Base-by-base conservation (phyloP, 2,797 vertebrate species). In the Pangasius macronema region DNA sequence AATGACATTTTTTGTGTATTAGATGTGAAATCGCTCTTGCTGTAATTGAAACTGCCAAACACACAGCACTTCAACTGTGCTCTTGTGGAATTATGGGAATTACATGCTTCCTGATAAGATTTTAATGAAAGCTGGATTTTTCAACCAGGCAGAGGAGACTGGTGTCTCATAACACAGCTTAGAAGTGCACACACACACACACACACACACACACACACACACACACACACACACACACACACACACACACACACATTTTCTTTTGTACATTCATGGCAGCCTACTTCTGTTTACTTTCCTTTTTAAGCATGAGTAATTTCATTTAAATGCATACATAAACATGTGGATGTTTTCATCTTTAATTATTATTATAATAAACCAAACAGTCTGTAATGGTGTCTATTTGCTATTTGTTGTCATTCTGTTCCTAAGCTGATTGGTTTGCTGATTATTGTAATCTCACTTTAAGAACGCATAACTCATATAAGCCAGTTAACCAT, bases 71-170 rank as follows among this genome's bases (percentile, higher is more conserved):
- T 89, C 65, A 87, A 76, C 65, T 70, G 80, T 79, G 79, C 73
- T 72, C 80, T 84, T 90, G 72, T 87, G 82, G 84, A 88, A 86
- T 84, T 84, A 65, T 84, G 65, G 85, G 70, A 88, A 82, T 87
- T 77, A 61, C 72, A 57, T 67, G 73, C 57, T 82, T 84, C n/a
- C 77, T 86, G 77, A 80, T 83, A 67, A 79, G 72, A 85, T n/a
- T 82, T 86, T 53, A 77, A 89, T 87, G 87, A 90, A 86, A 30
- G n/a, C 46, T 53, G 77, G 82, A 73, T 86, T 87, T 77, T 88
- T 85, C 73, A 68, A 51, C 59, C 36, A 42, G 6, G 61, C 59
- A 88, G 70, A 55, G 9, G 22, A 55, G n/a, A 30, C 51, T 57
- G 30, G n/a, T 57, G 33, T 79, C 10, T 80, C 55, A 59, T 79